Evolutionary conservation across 2,888 invertebrate genomes (phyloP).

Genomic region (Entomobrya proxima): DNA sequence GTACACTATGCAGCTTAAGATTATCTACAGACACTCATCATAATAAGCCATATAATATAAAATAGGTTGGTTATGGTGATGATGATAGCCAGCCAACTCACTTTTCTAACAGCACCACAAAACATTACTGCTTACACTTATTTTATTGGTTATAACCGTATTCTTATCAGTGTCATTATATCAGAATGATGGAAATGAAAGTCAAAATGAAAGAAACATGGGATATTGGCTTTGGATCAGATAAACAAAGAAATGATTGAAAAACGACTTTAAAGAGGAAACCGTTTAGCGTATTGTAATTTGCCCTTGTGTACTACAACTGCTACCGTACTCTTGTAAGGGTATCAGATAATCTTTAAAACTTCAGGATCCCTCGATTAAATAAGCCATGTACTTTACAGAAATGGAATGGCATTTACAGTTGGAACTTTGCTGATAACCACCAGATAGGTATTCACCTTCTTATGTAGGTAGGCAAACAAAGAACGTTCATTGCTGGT

Average conservation of each 20-base stretch:
- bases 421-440: no score
- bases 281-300: no score
- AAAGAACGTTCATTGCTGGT: no score
- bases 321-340: no score
- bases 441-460: no score
- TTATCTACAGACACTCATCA: background rate
- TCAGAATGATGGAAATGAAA: background rate
- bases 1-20: background rate
- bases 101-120: background rate
- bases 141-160: conserved; percentile 4
- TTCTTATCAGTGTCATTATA: conserved; percentile 21
- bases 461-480: no score
- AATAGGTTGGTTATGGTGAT: no score
- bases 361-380: no score
- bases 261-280: background rate
- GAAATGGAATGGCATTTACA: background rate
- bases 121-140: background rate
- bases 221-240: conserved; percentile 13
- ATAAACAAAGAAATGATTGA: conserved; percentile 40
- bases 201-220: conserved; percentile 12
- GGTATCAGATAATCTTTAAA: no score
- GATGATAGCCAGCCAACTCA: background rate
- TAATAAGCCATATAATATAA: no score
- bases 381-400: background rate
- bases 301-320: no score